A percentile compares a stretch with the other conserved stretches of the same genome.
These are phyloP conservation scores for Trachelipus rathkii DNA, from an alignment of 1,140 invertebrate species.

Conservation along the genomic window DNA sequence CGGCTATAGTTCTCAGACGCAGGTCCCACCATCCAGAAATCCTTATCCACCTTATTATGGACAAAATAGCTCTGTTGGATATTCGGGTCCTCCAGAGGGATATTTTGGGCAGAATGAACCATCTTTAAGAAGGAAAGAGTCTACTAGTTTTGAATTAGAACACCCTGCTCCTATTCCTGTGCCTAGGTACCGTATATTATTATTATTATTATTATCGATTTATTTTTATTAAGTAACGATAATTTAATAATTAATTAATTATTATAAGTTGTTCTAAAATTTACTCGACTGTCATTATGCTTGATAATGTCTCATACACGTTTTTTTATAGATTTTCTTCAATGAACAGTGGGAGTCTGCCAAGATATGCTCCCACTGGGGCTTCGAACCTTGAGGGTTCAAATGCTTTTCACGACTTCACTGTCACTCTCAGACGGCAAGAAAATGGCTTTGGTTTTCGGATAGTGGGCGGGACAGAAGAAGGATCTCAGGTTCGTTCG, in stretches of 20 bases:
- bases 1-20: constrained; percentile 47
- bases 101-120: constrained; percentile 34
- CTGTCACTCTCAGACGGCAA: constrained; percentile 72
- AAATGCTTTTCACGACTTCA: constrained; percentile 65
- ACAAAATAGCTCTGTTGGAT: constrained; percentile 39
- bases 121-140: constrained; percentile 55
- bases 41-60: constrained; percentile 42
- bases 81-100: constrained; percentile 17
- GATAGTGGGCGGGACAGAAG: constrained; percentile 97
- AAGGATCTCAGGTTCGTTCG: constrained; percentile 77
- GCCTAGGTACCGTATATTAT: constrained; percentile 49
- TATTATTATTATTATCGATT: too few species aligned
- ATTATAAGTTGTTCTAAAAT: too few species aligned
- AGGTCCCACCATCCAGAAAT: constrained; percentile 41
- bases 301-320: not conserved
- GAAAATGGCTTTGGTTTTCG: constrained; percentile 92
- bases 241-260: too few species aligned
- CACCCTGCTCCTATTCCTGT: constrained; percentile 58
- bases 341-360: not conserved
- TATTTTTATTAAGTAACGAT: too few species aligned
- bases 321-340: not conserved
- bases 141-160: constrained; percentile 65
- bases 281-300: not conserved
- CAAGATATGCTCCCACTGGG: not conserved
- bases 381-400: not conserved